Conservation (phyloP, 2,797 vertebrate genomes). For the Menidia menidia region DNA sequence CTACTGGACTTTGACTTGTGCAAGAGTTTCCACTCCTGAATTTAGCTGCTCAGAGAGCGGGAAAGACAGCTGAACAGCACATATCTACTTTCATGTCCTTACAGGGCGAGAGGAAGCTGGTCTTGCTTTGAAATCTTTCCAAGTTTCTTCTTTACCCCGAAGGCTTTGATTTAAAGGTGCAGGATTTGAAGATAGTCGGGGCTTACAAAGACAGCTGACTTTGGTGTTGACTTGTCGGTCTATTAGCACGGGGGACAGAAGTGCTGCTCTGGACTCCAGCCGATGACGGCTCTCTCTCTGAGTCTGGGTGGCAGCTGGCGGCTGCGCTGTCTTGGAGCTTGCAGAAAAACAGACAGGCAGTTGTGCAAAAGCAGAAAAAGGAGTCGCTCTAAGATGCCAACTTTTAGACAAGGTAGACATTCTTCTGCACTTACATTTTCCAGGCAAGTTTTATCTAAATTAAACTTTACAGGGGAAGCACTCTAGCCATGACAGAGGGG, state of each 20-base stretch:
- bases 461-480: conserved; percentile 50
- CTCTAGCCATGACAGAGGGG: conserved; percentile 49
- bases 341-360: conserved; percentile 21
- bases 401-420: conserved; percentile 44
- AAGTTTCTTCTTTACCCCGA: conserved; percentile 29
- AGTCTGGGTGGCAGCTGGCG: conserved; percentile 58
- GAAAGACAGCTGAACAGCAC: conserved; percentile 39
- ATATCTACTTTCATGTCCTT: conserved; percentile 50
- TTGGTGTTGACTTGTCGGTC: conserved; percentile 26
- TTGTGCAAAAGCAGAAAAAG: conserved; percentile 48
- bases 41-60: conserved; percentile 28
- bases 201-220: conserved; percentile 46
- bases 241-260: conserved; percentile 40
- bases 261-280: conserved; percentile 38
- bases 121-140: conserved; percentile 37
- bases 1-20: conserved; percentile 35
- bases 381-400: conserved; percentile 33
- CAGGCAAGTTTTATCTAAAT: conserved; percentile 54
- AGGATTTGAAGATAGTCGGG: conserved; percentile 34
- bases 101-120: conserved; percentile 47
- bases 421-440: conserved; percentile 47
- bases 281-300: conserved; percentile 44
- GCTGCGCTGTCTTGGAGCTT: conserved; percentile 25
- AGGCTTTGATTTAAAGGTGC: conserved; percentile 35
- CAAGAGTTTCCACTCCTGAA: conserved; percentile 53